A percentile compares a stretch with the other conserved stretches of the same genome.
phyloP scores from a whole-genome alignment of 2,113 vertebrate species.

The Heterocephalus glaber region DNA sequence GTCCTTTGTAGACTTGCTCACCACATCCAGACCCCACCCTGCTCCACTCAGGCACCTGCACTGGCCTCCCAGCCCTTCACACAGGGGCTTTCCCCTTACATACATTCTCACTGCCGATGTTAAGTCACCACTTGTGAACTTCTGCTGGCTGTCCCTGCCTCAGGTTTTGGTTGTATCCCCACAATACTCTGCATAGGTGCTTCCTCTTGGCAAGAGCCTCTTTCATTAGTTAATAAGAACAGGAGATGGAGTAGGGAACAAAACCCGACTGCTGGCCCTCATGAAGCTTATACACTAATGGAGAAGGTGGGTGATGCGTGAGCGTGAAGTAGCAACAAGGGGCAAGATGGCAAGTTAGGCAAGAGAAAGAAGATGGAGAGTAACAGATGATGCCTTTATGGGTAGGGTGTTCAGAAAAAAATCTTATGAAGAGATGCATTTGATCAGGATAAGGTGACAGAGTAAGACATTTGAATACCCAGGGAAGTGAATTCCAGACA shows the following conservation, averaged over 20 bases:
- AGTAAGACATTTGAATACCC: not conserved
- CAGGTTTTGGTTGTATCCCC: not conserved
- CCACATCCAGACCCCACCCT: no score
- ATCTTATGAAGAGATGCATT: not conserved
- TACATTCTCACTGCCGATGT: no score
- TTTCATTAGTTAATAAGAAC: not conserved
- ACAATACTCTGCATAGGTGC: not conserved
- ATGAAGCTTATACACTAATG: not conserved
- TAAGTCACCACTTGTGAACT: not conserved
- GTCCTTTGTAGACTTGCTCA: not conserved
- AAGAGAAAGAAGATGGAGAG: not conserved
- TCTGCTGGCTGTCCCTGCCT: not conserved
- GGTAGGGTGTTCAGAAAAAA: not conserved
- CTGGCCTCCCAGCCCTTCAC: no score
- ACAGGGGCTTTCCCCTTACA: not conserved
- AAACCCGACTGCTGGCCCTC: not conserved
- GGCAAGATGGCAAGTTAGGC: not conserved
- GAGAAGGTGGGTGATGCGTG: not conserved
- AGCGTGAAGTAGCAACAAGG: not conserved
- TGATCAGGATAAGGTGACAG: not conserved
- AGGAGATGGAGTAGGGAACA: not conserved
- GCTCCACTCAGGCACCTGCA: not conserved
- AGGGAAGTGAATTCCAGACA: not conserved
- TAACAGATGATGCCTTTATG: not conserved
- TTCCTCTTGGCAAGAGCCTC: not conserved